Conservation (phyloP, 2,888 invertebrate species). For the Germaria angustata region DNA sequence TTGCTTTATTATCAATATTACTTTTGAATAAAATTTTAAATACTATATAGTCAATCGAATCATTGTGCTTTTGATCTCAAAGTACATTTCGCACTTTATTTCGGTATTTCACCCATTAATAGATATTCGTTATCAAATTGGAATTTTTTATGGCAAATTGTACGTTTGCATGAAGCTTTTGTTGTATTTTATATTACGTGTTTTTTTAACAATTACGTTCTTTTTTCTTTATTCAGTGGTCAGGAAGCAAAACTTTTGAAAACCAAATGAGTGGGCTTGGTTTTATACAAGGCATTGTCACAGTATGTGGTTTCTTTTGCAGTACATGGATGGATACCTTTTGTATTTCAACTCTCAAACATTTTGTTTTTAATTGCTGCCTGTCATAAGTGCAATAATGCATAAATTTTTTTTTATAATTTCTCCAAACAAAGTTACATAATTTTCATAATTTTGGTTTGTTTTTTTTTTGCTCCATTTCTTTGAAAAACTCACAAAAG, state of each 20-base stretch:
- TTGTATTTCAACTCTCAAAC: neutral
- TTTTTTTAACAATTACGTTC: neutral
- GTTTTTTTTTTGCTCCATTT: neutral
- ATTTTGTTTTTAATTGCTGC: conserved; percentile 20
- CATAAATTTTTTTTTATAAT: conserved; percentile 32
- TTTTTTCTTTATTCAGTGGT: neutral
- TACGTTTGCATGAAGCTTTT: neutral
- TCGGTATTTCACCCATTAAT: too few species aligned
- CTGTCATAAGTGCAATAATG: conserved; percentile 50
- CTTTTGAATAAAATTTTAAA: too few species aligned
- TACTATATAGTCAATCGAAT: too few species aligned
- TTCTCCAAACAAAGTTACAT: too few species aligned
- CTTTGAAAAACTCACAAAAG: neutral
- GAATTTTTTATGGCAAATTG: neutral
- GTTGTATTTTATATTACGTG: conserved; percentile 7
- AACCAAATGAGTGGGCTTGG: conserved; percentile 39
- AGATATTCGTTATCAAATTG: neutral
- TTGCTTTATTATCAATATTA: too few species aligned
- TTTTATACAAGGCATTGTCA: neutral
- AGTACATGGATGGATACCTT: neutral
- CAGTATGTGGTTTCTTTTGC: neutral
- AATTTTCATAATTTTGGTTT: neutral
- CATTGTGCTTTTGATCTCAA: too few species aligned
- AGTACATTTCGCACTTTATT: neutral
- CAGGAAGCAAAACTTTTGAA: conserved; percentile 3